Base-by-base conservation (phyloP, 2,113 vertebrate species). In the Clarias batrachus region DNA sequence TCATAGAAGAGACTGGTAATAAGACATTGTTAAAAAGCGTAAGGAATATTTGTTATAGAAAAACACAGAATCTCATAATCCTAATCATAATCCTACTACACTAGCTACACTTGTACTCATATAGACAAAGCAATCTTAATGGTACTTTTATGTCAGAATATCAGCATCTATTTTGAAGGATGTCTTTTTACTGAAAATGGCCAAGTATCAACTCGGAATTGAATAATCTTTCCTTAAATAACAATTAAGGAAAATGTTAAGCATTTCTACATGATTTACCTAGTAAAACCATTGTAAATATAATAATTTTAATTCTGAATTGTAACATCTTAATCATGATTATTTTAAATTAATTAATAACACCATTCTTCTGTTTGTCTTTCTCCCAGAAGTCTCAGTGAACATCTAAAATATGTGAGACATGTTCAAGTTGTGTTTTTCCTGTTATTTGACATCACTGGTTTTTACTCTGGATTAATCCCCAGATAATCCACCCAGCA, bases 391-490 rank as follows among this genome's bases (percentile, higher is more conserved):
- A 41, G 41, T 73, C 37, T 37, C 3, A 76, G 23, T 14, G 37
- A 41, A 48, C 37, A 48, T 23, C 3, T 11, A 48, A 54, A 54
- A 56, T 56, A 76, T 77, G 25, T 77, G n/a, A 54, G 21, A 77
- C 5, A 48, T 8, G 65, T 30, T 37, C 10, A 23, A 63, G 21
- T 66, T 5, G 13, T 66, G 13, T 25, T 12, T 48, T 48, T 48
- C 11, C 41, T 56, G 25, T 14, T 77, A 93, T 92, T 33, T 91
- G 93, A 85, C 89, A 86, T 52, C 85, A 82, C 90, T 90, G 92
- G 94, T 95, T 94, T 94, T 95, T 95, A 90, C 62, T 57, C 57
- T 86, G 78, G 33, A 41, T 62, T 95, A 95, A 95, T 95, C 94
- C 93, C 77, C 87, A 93, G 91, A 94, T 94, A 93, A 94, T 94